Evolutionary conservation across 2,113 vertebrate species (phyloP).

Genomic region (Hyaena hyaena): DNA sequence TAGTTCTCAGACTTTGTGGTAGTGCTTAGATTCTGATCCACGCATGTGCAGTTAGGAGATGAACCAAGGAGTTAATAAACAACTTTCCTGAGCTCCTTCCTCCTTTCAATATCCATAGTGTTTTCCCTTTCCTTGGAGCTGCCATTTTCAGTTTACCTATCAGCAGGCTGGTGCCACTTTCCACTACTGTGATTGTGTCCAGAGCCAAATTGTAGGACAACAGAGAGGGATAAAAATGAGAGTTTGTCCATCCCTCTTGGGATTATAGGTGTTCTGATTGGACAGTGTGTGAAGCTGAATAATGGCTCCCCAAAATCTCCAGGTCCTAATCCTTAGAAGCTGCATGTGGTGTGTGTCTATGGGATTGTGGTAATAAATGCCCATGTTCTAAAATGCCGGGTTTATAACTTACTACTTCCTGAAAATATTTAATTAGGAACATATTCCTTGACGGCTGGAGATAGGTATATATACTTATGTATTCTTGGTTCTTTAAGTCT

Average conservation of each 20-base stretch:
- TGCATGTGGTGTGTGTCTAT: background rate
- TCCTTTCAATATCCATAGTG: background rate
- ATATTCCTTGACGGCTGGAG: background rate
- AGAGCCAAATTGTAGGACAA: background rate
- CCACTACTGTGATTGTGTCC: background rate
- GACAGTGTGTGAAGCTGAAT: background rate
- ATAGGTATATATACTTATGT: background rate
- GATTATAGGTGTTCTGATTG: background rate
- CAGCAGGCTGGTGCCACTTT: background rate
- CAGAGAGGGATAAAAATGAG: background rate
- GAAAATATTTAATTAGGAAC: conserved; percentile 36
- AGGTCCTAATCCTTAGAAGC: background rate
- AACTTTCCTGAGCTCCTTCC: background rate
- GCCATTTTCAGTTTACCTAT: background rate
- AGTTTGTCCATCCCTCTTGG: background rate
- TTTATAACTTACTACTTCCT: conserved; percentile 21
- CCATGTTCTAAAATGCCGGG: background rate
- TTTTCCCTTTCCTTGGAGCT: background rate
- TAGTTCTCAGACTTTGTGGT: background rate
- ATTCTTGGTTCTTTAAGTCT: conserved; percentile 21
- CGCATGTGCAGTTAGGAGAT: background rate
- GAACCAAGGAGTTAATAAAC: conserved; percentile 4
- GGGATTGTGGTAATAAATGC: background rate
- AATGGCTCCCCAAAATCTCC: background rate
- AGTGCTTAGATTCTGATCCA: background rate